phyloP scores from a whole-genome alignment of 2,888 invertebrate genomes.

The Melanargia galathea region DNA sequence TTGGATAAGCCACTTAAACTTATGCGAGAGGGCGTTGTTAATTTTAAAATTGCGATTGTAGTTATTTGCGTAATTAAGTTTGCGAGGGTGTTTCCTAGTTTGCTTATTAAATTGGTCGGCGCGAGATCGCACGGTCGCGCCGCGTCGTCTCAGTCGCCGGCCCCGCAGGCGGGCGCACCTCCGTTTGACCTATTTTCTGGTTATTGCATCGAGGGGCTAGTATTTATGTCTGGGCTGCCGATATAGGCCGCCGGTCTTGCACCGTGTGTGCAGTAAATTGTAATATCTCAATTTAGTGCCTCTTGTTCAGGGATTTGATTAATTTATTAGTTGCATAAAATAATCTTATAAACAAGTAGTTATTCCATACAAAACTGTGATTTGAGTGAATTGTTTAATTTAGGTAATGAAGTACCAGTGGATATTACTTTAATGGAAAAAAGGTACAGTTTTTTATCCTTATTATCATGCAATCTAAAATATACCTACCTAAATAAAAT shows the following conservation, averaged over 20 bases:
- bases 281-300: conserved; percentile 51
- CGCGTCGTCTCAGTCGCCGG: conserved; percentile 62
- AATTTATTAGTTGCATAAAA: background rate
- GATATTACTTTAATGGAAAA: conserved; percentile 1
- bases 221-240: conserved; percentile 75
- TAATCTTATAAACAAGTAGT: background rate
- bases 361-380: background rate
- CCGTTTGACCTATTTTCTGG: conserved; percentile 81
- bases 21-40: conserved; percentile 12
- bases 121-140: conserved; percentile 64
- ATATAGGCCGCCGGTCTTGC: conserved; percentile 70
- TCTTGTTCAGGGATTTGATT: conserved; percentile 16
- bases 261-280: conserved; percentile 58
- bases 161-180: conserved; percentile 75
- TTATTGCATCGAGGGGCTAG: conserved; percentile 77
- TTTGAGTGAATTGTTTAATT: conserved; percentile 32
- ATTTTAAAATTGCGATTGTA: conserved; percentile 26
- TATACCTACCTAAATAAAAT: too few species aligned
- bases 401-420: conserved; percentile 22
- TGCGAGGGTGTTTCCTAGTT: conserved; percentile 46
- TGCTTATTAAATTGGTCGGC: conserved; percentile 56
- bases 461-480: too few species aligned
- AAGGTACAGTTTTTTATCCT: background rate
- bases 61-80: conserved; percentile 55
- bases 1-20: background rate